Evolutionary conservation across 2,888 invertebrate genomes (phyloP).

Genomic region (Eilema caniola): DNA sequence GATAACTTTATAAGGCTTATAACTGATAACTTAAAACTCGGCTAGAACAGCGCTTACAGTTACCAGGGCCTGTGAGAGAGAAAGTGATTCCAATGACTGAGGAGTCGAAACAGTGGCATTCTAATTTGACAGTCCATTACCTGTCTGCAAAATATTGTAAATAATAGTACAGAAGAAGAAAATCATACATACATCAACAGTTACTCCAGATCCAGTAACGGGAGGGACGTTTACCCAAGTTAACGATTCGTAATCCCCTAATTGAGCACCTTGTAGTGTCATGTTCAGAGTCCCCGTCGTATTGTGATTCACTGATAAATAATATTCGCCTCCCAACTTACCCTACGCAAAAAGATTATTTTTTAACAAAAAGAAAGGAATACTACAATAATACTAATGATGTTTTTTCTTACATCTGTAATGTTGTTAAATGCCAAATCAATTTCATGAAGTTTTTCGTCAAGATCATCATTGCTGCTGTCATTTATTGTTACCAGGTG

Average conservation of each 20-base stretch:
- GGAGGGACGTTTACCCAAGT: constrained; percentile 32
- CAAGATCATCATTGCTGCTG: constrained; percentile 26
- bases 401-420: constrained; percentile 39
- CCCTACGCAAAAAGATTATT: constrained; percentile 39
- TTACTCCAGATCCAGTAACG: constrained; percentile 42
- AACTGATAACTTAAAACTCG: too few relatives aligned
- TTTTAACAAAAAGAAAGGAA: background rate
- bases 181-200: constrained; percentile 57
- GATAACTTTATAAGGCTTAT: too few relatives aligned
- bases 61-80: too few relatives aligned
- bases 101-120: too few relatives aligned
- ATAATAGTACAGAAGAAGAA: constrained; percentile 51
- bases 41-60: too few relatives aligned
- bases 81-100: too few relatives aligned
- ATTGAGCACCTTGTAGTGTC: constrained; percentile 45
- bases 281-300: constrained; percentile 28
- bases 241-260: constrained; percentile 35
- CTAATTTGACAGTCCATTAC: background rate
- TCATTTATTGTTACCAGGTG: constrained; percentile 41
- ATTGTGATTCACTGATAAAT: constrained; percentile 40
- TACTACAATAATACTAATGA: background rate
- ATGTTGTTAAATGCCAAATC: constrained; percentile 46
- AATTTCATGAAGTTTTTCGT: constrained; percentile 33
- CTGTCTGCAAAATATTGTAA: background rate
- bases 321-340: constrained; percentile 56